Evolutionary conservation across 2,888 invertebrate species (phyloP), one percentile per base, ranked within the genome.

Genomic region (Camptogramma bilineatum): DNA sequence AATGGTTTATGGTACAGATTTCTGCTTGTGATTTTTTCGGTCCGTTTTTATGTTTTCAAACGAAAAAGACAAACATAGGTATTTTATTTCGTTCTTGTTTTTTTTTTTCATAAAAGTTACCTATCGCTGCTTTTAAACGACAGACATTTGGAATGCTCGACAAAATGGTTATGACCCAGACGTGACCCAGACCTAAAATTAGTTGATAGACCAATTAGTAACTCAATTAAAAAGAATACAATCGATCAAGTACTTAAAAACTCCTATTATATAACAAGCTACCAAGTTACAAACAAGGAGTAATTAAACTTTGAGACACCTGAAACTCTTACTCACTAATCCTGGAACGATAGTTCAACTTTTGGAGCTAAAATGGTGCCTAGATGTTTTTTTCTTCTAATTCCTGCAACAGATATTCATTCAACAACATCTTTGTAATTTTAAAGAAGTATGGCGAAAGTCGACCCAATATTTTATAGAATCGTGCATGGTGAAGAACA

Each of bases 231-330:
- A n/a, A 28, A 28, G 21, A 24, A 50, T 31, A 44, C 44, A 46
- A 55, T 55, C 51, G 51, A 9, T 56, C 34, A 46, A 51, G 31
- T 24, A 48, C 47, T 21, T 19, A 18, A 16, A 18, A 55, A 62
- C 55, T 62, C 46, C 9, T 21, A 21, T 21, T 21, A n/a, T n/a
- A n/a, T n/a, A n/a, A n/a, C n/a, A n/a, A 21, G 44, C 39, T 17
- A 34, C 17, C 46, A 48, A 51, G 55, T 50, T 62, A 55, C 62
- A 58, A 69, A 71, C 69, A 69, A 71, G 62, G 61, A 61, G 63
- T 63, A 51, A 54, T 46, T 47, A 50, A 66, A 65, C 66, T 69
- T 46, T 60, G 47, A 53, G 67, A 66, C 55, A 67, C 60, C 53
- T 57, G 13, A 31, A n/a, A 24, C 24, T 55, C n/a, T 5, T 34